Base-by-base conservation (phyloP, 2,113 vertebrate genomes). In the Petrocephalus microphthalmus region DNA sequence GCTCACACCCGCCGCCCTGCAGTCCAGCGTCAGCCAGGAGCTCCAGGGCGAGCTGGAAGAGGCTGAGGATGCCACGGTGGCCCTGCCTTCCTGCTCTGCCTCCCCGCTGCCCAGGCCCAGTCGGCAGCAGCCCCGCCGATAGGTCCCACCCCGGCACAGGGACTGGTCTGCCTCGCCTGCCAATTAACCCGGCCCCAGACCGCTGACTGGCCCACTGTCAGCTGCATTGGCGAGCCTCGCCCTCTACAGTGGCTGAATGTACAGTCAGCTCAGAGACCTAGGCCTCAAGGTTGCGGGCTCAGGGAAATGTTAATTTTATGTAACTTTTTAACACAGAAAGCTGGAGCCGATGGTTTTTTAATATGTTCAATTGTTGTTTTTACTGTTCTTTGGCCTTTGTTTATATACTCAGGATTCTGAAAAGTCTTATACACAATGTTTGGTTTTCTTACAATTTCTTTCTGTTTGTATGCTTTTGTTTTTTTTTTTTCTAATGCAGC, bases 11-110 rank as follows among this genome's bases (percentile, higher is more conserved):
- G 98, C 98, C 2, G 98, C 98, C 86, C 95, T 99, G 91, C 98
- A 99, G 95, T 97, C 98, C 67, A 99, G 98, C 7, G 97, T 99
- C 88, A 99, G 97, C 95, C 98, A 99, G 92, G 98, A 99, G 94
- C 97, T 99, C 22, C 97, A 97, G 1, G 96, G 96, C 0, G 98
- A 98, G 92, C 96, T 97, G 92, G 97, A 98, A 94, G 98, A 99
- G 91, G 98, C 97, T 0, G 98, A 99, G 93, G 98, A 98, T 0
- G 97, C 97, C 52, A 95, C 97, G 0, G 94, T 96, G 84, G 95
- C 97, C 91, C 92, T 95, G 94, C 94, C 45, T 91, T 93, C 91
- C 90, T 94, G 93, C 84, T 95, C 96, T 15, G 94, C 94, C 88
- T 91, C 95, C 1, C 91, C 95, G 3, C 92, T 95, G 85, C 92